phyloP scores from a whole-genome alignment of 2,113 vertebrate species.

The Istiophorus platypterus region DNA sequence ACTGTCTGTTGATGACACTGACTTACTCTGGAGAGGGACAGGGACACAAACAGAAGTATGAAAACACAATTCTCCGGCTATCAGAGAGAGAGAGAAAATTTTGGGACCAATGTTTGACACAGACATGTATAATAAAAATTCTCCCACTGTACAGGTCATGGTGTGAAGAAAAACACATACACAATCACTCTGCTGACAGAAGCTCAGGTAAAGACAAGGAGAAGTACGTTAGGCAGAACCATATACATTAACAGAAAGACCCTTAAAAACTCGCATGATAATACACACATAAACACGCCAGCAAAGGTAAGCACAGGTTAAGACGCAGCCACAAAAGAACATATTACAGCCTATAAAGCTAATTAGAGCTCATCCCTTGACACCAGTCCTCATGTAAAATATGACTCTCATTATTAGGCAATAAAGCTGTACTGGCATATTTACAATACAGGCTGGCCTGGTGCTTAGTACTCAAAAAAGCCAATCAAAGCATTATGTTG shows the following conservation, averaged over 20 bases:
- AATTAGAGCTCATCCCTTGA: slow-evolving; percentile 64
- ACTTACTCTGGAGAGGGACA: slow-evolving; percentile 82
- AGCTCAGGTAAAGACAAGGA: slow-evolving; percentile 8
- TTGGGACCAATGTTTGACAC: background rate
- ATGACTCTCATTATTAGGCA: slow-evolving; percentile 73
- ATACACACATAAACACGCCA: slow-evolving; percentile 20
- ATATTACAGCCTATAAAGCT: slow-evolving; percentile 60
- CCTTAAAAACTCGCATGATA: slow-evolving; percentile 21
- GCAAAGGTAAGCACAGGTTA: slow-evolving; percentile 43
- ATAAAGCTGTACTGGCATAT: slow-evolving; percentile 74
- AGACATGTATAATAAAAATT: background rate
- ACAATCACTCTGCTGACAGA: slow-evolving; percentile 17
- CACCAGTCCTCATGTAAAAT: slow-evolving; percentile 70
- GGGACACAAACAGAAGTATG: slow-evolving; percentile 8
- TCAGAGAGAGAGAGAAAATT: background rate
- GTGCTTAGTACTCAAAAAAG: slow-evolving; percentile 48
- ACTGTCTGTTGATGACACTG: slow-evolving; percentile 86
- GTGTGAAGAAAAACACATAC: slow-evolving; percentile 26
- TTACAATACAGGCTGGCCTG: slow-evolving; percentile 63
- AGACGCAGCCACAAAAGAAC: slow-evolving; percentile 32
- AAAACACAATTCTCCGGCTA: background rate
- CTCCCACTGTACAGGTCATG: background rate
- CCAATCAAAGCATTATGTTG: slow-evolving; percentile 62
- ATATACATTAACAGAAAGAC: slow-evolving; percentile 3
- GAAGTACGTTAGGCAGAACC: background rate